Evolutionary conservation across 2,113 vertebrate species (phyloP).

Genomic region (Etheostoma cragini): DNA sequence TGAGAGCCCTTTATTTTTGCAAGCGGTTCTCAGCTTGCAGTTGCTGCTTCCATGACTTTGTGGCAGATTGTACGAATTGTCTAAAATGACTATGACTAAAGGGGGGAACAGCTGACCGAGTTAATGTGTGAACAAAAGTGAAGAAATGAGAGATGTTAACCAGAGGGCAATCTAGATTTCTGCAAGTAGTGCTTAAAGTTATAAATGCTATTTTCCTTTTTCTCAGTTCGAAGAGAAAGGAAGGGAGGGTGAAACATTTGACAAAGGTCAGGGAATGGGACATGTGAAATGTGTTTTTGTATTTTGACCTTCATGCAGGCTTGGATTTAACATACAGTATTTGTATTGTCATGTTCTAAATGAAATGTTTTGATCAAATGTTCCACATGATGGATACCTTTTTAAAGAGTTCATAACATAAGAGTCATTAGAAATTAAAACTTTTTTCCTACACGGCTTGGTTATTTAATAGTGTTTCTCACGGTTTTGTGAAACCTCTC

Average conservation of each 20-base stretch:
- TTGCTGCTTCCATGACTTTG: slow-evolving; percentile 79
- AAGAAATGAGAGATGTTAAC: slow-evolving; percentile 68
- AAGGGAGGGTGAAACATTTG: slow-evolving; percentile 58
- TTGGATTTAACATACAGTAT: slow-evolving; percentile 26
- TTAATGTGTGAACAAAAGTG: slow-evolving; percentile 55
- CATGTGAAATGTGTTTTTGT: slow-evolving; percentile 22
- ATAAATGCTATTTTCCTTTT: slow-evolving; percentile 59
- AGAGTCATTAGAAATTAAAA: slow-evolving; percentile 32
- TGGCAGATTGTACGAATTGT: slow-evolving; percentile 74
- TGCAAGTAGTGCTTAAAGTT: slow-evolving; percentile 63
- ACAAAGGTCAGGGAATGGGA: slow-evolving; percentile 56
- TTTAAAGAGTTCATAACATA: slow-evolving; percentile 9
- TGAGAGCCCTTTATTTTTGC: slow-evolving; percentile 80
- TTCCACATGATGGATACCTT: slow-evolving; percentile 1
- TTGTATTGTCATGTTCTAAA: slow-evolving; percentile 3
- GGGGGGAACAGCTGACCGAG: slow-evolving; percentile 71
- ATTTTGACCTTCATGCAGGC: slow-evolving; percentile 18
- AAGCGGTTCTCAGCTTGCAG: slow-evolving; percentile 79
- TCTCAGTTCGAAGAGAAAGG: slow-evolving; percentile 27
- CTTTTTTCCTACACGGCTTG: slow-evolving; percentile 31
- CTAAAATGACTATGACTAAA: slow-evolving; percentile 73
- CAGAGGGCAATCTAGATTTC: slow-evolving; percentile 58
- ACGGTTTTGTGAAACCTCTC: slow-evolving; percentile 55
- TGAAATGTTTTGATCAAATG: slow-evolving; percentile 27
- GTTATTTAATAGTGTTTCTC: slow-evolving; percentile 58